Percentiles rank a stretch among this genome's conserved stretches.
These are phyloP conservation scores for Falco peregrinus DNA, from an alignment of 2,797 vertebrate species.

Conservation along the genomic window DNA sequence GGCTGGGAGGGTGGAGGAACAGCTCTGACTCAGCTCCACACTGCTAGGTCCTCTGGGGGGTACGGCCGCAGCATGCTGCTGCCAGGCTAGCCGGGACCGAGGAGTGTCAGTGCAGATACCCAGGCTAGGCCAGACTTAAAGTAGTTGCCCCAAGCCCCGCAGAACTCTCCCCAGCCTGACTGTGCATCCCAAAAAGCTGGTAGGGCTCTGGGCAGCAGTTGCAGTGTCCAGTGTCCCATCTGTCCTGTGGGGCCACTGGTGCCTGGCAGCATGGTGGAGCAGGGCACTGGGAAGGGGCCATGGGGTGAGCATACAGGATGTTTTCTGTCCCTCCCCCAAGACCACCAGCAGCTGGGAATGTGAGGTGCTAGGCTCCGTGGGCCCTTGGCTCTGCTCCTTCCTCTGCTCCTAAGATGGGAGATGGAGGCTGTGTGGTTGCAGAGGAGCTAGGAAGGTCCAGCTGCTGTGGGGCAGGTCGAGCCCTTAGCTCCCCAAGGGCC, in stretches of 20 bases:
- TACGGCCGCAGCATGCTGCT: neutral
- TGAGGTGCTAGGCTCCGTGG: neutral
- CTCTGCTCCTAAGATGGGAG: neutral
- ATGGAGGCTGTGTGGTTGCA: neutral
- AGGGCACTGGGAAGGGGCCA: neutral
- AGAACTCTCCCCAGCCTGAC: neutral
- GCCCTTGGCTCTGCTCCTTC: neutral
- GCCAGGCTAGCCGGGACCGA: neutral
- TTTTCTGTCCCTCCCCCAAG: neutral
- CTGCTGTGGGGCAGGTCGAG: neutral
- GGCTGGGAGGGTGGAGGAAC: neutral
- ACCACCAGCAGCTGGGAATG: neutral
- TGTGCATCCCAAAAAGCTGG: neutral
- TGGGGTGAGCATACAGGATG: neutral
- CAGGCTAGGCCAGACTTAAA: neutral
- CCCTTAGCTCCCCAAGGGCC: neutral
- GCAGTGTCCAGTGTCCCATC: neutral
- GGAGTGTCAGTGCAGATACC: neutral
- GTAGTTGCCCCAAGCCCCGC: neutral
- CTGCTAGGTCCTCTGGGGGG: neutral
- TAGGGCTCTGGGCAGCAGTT: neutral
- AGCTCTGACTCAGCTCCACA: neutral
- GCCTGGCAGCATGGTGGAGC: neutral
- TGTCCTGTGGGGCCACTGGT: fast-evolving
- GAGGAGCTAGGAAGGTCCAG: neutral